Percentiles rank a stretch among this genome's conserved stretches.
Evolutionary conservation across 2,888 invertebrate species (phyloP).

Genomic region (Molorchus minor): DNA sequence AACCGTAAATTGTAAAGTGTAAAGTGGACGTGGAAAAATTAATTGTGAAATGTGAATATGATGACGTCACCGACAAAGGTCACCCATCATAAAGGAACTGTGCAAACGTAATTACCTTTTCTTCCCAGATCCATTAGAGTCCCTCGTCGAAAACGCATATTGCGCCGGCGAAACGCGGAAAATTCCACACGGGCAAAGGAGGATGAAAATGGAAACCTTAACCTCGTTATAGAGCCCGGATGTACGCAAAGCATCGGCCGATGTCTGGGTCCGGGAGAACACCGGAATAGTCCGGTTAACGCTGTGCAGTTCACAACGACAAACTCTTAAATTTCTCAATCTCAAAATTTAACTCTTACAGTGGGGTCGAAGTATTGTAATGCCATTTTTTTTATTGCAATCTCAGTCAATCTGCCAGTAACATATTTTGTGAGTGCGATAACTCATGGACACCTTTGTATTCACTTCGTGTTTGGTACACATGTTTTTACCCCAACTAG

Average conservation of each 20-base stretch:
- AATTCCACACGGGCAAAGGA: neutral
- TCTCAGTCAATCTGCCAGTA: too few species aligned
- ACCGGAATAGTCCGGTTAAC: neutral
- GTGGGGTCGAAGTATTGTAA: too few species aligned
- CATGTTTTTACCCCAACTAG: too few species aligned
- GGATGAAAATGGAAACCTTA: slow-evolving; percentile 23
- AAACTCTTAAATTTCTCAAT: too few species aligned
- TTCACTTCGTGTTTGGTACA: neutral
- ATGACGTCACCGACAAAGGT: neutral
- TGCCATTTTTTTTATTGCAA: too few species aligned
- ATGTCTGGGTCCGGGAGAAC: slow-evolving; percentile 57
- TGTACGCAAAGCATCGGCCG: slow-evolving; percentile 49
- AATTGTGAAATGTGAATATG: neutral
- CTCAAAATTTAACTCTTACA: too few species aligned
- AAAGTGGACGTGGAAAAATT: neutral
- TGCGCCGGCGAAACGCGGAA: neutral
- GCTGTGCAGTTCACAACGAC: neutral
- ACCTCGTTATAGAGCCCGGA: slow-evolving; percentile 34
- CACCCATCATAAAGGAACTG: neutral
- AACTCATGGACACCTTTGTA: too few species aligned
- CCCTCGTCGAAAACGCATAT: neutral
- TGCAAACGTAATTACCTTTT: neutral
- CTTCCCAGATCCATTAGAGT: neutral
- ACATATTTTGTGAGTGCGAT: too few species aligned
- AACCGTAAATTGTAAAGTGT: neutral